Evolutionary conservation across 1,140 invertebrate genomes (phyloP).

Genomic region (Laupala kohalensis): DNA sequence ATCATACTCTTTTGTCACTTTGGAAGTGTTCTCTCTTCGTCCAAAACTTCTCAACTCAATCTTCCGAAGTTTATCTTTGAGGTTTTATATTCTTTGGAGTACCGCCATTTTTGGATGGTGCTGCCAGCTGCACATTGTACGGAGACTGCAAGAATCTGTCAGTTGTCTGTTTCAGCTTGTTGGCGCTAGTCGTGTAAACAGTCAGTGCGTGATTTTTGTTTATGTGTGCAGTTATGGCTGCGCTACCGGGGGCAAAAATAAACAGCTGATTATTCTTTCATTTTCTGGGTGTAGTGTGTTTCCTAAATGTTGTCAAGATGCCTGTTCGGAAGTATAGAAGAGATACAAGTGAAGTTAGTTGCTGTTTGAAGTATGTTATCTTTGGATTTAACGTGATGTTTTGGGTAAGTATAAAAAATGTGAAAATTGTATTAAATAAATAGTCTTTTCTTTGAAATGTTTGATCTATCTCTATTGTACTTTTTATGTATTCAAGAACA

Average conservation of each 20-base stretch:
- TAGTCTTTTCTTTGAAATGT: neutral
- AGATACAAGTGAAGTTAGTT: slow-evolving; percentile 87
- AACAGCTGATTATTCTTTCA: slow-evolving; percentile 17
- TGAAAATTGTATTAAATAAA: neutral
- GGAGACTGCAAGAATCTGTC: neutral
- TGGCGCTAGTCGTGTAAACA: neutral
- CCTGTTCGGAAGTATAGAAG: slow-evolving; percentile 56
- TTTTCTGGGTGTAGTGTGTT: slow-evolving; percentile 5
- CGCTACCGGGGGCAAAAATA: neutral
- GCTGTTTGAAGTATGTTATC: slow-evolving; percentile 92
- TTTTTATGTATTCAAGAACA: too few relatives aligned
- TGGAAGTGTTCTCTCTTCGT: too few relatives aligned
- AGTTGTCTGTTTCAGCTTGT: neutral
- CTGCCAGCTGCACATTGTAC: neutral
- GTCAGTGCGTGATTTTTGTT: neutral
- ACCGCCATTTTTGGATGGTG: neutral
- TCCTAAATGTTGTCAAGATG: slow-evolving; percentile 17
- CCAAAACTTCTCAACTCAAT: too few relatives aligned
- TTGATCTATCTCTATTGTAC: too few relatives aligned
- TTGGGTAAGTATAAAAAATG: slow-evolving; percentile 58
- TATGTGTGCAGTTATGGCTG: neutral
- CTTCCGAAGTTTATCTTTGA: too few relatives aligned
- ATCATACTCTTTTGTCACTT: too few relatives aligned
- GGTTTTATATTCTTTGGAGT: too few relatives aligned
- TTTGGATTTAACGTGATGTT: slow-evolving; percentile 95